Base-by-base conservation (phyloP, 2,888 invertebrate genomes). In the Ecdyonurus torrentis region DNA sequence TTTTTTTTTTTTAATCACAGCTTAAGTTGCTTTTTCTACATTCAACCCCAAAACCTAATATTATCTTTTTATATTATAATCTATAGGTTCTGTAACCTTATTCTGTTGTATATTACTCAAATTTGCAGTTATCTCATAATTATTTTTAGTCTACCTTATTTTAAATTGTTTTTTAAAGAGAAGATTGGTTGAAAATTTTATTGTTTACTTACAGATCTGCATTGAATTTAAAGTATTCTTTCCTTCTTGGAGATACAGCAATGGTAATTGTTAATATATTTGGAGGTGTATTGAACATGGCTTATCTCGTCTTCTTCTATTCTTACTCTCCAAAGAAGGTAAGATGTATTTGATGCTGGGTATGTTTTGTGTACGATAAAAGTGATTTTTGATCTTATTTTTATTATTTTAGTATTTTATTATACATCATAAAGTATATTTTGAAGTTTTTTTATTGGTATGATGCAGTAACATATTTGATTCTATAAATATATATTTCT, bases 191-290 rank as follows among this genome's bases (percentile, higher is more conserved):
- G 25, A 7, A n/a, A 19, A n/a, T 25, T 61, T 63, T 20, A 23
- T 60, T 61, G 59, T 23, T 64, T 66, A 63, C 66, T 74, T 77
- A 66, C 75, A 91, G 91, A 76, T 83, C 84, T 63, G 72, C 84
- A 55, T 77, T 91, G 64, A 87, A 87, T 79, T 77, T 92, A 65
- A 85, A 87, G 70, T 88, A 86, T 74, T 89, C 87, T 20, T 75
- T 81, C 67, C 78, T 92, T 58, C 77, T 91, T 65, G 77, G 82
- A 59, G 92, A 93, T 71, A 75, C 79, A 67, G 83, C 83, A 0
- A 89, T 91, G 85, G 84, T 89, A 60, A 81, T 80, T 70, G 87
- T 91, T 22, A 93, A 92, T 74, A 71, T 86, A 61, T 81, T 85
- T 69, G 91, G 90, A 66, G 76, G 87, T 65, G 74, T 80, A 0